A percentile compares a stretch with the other conserved stretches of the same genome.
phyloP scores from a whole-genome alignment of 1,140 invertebrate genomes.

The Drosophila pallidifrons region DNA sequence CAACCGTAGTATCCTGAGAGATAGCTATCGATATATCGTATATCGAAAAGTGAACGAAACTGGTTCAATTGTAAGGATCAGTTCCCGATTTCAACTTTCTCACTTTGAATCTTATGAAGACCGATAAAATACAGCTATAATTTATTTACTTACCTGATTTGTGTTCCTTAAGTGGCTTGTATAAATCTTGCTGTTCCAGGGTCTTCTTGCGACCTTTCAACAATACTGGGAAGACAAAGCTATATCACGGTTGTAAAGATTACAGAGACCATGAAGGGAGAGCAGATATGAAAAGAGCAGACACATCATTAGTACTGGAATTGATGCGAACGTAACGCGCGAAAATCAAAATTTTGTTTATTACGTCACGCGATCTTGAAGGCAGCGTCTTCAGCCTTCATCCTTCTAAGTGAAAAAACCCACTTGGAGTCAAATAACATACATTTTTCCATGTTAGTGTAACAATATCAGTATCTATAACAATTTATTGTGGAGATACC shows the following conservation, averaged over 20 bases:
- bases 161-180: conserved; percentile 86
- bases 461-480: conserved; percentile 1
- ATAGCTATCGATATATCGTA: neutral
- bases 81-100: neutral
- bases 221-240: conserved; percentile 85
- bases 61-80: conserved; percentile 9
- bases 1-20: neutral
- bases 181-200: conserved; percentile 86
- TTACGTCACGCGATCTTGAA: conserved; percentile 1
- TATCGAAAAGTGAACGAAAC: conserved; percentile 1
- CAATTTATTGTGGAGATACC: conserved; percentile 12
- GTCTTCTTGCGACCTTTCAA: conserved; percentile 86
- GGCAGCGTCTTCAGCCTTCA: neutral
- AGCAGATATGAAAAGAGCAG: conserved; percentile 13
- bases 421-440: neutral
- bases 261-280: neutral
- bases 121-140: neutral
- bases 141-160: conserved; percentile 74
- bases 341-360: neutral
- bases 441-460: neutral
- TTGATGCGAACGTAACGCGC: neutral
- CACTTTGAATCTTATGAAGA: neutral
- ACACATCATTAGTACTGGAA: neutral
- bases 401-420: neutral
- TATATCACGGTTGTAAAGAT: conserved; percentile 46